Conservation (phyloP, 2,113 vertebrate species). For the Macroglossus sobrinus region DNA sequence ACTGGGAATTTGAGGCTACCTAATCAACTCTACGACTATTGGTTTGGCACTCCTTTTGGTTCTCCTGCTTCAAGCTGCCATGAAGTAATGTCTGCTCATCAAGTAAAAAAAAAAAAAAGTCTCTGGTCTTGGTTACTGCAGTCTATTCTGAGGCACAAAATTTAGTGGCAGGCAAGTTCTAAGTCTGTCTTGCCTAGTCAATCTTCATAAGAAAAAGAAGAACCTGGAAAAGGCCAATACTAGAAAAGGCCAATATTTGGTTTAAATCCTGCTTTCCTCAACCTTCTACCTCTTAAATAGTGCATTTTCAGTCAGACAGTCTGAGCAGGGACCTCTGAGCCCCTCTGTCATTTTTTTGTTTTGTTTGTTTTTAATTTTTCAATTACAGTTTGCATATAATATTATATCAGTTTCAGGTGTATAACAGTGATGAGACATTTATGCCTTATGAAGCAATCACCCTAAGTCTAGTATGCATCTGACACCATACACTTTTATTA, state of each 20-base stretch:
- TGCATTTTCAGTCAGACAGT: neutral
- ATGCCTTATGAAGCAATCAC: neutral
- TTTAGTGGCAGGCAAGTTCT: conserved; percentile 2
- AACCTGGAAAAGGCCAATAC: neutral
- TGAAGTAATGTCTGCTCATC: neutral
- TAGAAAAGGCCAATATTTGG: neutral
- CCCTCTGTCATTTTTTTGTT: neutral
- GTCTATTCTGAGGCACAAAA: neutral
- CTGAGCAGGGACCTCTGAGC: neutral
- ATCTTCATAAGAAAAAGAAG: neutral
- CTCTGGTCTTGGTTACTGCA: neutral
- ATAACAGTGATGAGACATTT: neutral
- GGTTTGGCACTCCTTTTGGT: neutral
- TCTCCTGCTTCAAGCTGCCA: neutral
- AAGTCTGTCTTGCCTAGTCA: neutral
- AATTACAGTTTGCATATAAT: neutral
- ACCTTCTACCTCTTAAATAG: neutral
- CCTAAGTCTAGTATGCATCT: neutral
- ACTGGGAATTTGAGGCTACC: neutral
- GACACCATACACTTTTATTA: neutral
- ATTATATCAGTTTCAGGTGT: neutral
- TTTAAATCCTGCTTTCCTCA: neutral
- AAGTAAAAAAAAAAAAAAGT: neutral
- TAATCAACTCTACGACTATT: neutral
- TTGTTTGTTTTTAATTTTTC: neutral